Conservation (phyloP, 1,140 invertebrate species). For the Arion vulgaris region DNA sequence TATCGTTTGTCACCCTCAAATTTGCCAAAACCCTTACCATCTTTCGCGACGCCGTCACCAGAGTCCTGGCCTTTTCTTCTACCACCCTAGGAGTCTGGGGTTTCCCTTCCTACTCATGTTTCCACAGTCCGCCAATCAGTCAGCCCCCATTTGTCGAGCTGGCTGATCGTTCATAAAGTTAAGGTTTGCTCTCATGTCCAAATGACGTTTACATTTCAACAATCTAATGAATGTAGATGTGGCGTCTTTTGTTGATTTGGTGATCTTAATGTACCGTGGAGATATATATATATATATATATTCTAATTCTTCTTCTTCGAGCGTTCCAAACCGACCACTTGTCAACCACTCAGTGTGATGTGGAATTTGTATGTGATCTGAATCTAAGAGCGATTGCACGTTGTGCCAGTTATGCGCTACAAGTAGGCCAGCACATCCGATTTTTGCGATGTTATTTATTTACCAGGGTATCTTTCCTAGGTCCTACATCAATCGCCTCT, state of each 20-base stretch:
- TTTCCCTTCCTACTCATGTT: neutral
- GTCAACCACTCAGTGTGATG: no score
- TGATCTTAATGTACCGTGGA: no score
- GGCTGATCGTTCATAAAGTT: neutral
- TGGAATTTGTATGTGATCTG: no score
- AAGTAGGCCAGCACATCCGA: no score
- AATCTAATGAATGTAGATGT: neutral
- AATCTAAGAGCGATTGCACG: no score
- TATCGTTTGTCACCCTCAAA: neutral
- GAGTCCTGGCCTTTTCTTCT: neutral
- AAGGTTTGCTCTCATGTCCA: neutral
- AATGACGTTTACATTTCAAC: neutral
- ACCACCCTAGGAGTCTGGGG: neutral
- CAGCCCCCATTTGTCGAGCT: conserved; percentile 4
- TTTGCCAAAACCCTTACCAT: neutral
- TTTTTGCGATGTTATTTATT: no score
- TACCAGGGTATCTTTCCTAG: no score
- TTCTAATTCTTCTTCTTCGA: no score
- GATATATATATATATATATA: no score
- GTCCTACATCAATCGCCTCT: no score
- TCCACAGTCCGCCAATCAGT: neutral
- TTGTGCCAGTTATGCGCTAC: no score
- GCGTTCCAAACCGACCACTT: no score
- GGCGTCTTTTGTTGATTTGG: neutral
- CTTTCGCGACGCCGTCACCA: neutral